Percentiles rank a stretch among this genome's conserved stretches.
phyloP scores from a whole-genome alignment of 1,140 invertebrate genomes.

The Bombus affinis region DNA sequence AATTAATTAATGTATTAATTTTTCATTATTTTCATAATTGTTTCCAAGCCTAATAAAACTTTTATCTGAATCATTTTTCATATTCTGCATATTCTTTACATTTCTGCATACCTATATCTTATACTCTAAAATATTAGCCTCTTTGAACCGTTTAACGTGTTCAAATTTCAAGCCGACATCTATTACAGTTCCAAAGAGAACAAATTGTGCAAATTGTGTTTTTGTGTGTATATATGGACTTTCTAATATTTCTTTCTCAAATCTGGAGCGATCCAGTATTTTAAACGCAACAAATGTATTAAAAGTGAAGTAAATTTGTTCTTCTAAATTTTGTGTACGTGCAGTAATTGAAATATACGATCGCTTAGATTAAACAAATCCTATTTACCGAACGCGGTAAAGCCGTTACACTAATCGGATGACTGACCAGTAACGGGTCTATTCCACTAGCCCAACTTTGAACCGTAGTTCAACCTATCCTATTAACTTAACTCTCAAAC shows the following conservation, averaged over 20 bases:
- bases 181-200: too few relatives aligned
- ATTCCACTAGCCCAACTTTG: conserved; percentile 5
- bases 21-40: too few relatives aligned
- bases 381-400: not conserved
- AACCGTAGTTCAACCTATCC: not conserved
- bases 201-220: too few relatives aligned
- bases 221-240: too few relatives aligned
- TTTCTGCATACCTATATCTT: too few relatives aligned
- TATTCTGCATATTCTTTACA: too few relatives aligned
- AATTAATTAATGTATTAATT: too few relatives aligned
- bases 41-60: too few relatives aligned
- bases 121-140: too few relatives aligned
- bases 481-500: not conserved
- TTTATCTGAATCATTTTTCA: too few relatives aligned
- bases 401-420: conserved; percentile 10
- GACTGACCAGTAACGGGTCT: conserved; percentile 4
- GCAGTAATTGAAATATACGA: not conserved
- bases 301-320: not conserved
- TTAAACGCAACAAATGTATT: not conserved
- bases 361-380: not conserved
- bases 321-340: not conserved
- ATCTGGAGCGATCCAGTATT: not conserved
- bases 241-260: not conserved
- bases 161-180: too few relatives aligned
- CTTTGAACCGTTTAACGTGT: too few relatives aligned